Conservation (phyloP, 2,113 vertebrate species). For the Oncorhynchus mykiss region DNA sequence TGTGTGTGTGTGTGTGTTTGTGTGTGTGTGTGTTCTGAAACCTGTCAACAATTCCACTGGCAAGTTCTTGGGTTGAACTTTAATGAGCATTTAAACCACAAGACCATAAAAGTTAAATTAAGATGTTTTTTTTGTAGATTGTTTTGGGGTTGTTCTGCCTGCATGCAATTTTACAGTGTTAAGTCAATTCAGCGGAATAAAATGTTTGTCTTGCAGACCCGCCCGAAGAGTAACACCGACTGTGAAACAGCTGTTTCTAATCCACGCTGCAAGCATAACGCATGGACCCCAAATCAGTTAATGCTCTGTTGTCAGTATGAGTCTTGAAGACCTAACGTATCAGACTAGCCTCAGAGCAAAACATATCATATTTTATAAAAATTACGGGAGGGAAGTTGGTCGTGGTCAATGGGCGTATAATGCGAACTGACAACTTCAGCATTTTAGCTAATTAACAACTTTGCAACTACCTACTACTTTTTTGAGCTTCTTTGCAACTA, state of each 20-base stretch:
- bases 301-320: too few relatives aligned
- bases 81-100: background rate
- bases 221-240: background rate
- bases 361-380: too few relatives aligned
- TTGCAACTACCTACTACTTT: too few relatives aligned
- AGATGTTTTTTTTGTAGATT: background rate
- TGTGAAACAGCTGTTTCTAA: background rate
- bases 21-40: background rate
- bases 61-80: background rate
- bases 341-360: too few relatives aligned
- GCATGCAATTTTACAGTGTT: background rate
- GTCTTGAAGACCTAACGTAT: too few relatives aligned
- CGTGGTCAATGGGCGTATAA: too few relatives aligned
- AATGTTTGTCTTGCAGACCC: background rate
- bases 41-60: background rate
- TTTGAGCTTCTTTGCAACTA: too few relatives aligned
- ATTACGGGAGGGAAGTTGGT: too few relatives aligned
- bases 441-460: too few relatives aligned
- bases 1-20: too few relatives aligned
- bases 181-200: background rate
- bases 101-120: slow-evolving; percentile 5
- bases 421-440: too few relatives aligned
- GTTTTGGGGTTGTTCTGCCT: background rate
- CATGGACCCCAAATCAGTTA: background rate
- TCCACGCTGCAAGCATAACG: background rate